Evolutionary conservation across 2,888 invertebrate genomes (phyloP), one percentile per base, ranked within the genome.

Genomic region (Hemaris fuciformis): DNA sequence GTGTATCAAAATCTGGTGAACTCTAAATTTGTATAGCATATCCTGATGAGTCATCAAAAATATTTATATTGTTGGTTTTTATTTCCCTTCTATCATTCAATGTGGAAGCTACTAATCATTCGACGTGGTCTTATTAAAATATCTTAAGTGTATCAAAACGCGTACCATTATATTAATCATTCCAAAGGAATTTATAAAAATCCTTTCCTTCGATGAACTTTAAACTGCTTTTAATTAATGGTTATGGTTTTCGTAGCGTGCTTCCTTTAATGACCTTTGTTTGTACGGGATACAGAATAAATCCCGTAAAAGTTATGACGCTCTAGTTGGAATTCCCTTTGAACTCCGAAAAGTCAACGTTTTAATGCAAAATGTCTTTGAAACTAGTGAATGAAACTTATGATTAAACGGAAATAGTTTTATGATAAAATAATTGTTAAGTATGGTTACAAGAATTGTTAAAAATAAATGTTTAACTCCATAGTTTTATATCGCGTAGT

Each of bases 241-340:
- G 41, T 41, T 60, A 53, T 60, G 41, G 53, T 57, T 61, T 23
- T 58, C 27, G 57, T 58, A 58, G 27, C 22, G 41, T 57, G 27
- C 42, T 62, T 31, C 27, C 43, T 48, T 59, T 59, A 31, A 59
- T 53, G 31, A 59, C 42, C 59, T 62, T 59, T 59, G 46, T 56
- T 59, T 59, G 43, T 42, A 42, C 43, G 56, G 56, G 22, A 45
- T 43, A 22, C 22, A 34, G 13, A 56, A 59, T 62, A 62, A 62
- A 62, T 59, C 56, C 56, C 41, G 59, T 62, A 63, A 60, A 64
- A 64, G 58, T 53, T 56, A 53, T 64, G 63, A 66, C 60, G 60
- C 56, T 59, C 61, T 48, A 46, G 60, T 38, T 61, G 63, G 59
- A 64, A 66, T 63, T 64, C 62, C 58, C 62, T 57, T 62, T 66